Base-by-base conservation (phyloP, 2,797 vertebrate species). In the Acanthurus tractus region DNA sequence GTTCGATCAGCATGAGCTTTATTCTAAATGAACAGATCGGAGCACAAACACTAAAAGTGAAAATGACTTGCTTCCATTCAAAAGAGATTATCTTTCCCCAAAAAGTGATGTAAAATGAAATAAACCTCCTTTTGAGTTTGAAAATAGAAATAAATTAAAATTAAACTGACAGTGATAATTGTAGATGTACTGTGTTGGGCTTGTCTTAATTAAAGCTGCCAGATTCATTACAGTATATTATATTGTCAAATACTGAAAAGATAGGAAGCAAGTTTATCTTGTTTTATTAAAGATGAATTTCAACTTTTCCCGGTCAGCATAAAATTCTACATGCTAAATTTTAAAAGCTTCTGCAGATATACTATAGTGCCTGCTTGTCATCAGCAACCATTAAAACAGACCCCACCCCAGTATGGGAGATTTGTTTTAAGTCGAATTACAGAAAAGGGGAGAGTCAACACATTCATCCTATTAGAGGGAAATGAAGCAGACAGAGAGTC, bases 401-500 rank as follows among this genome's bases (percentile, higher is more conserved):
- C 52, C 20, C 44, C 46, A 50, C 25, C 54, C 34, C 22, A 11
- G 57, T 73, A 62, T 67, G 63, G n/a, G 46, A 79, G 70, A 74
- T 75, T 83, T 76, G 75, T 83, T 90, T 86, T 62, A 74, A 85
- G 78, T 17, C 42, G 70, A 85, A 89, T 84, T 79, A 80, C 70
- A 82, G 70, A 83, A 89, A 88, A 85, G 65, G 45, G 82, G 58
- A 71, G 85, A 67, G 86, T 86, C 86, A 71, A 86, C 81, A 86
- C 78, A 85, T 91, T 86, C 77, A 88, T 89, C 63, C 87, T 83
- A 74, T 89, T 86, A 90, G 74, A 79, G 42, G 82, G 81, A 87
- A 82, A 88, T 69, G 68, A 84, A 86, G 86, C 69, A 93, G 89
- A 90, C 90, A 83, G 70, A 17, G 44, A 86, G 91, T 86, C 91